These are phyloP conservation scores for Pao palembangensis DNA, from an alignment of 2,113 vertebrate species.

Conservation along the genomic window DNA sequence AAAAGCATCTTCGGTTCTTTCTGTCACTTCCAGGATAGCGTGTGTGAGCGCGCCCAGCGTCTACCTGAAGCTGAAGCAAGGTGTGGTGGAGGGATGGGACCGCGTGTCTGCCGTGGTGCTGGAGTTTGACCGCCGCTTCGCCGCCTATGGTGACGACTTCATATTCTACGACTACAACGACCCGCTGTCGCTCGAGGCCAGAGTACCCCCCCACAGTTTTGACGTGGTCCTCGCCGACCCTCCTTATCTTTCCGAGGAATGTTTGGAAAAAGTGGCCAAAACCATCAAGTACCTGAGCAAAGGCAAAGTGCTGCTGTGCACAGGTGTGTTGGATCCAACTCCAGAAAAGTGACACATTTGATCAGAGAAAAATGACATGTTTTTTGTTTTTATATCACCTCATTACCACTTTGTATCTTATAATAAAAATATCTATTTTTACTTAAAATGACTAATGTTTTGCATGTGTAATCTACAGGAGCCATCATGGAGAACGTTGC, in stretches of 20 bases:
- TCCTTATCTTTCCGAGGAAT: slow-evolving; percentile 91
- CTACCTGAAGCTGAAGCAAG: slow-evolving; percentile 89
- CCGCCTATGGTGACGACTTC: slow-evolving; percentile 87
- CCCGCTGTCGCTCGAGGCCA: slow-evolving; percentile 78
- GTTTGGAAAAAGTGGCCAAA: slow-evolving; percentile 85
- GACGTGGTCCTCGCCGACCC: slow-evolving; percentile 92
- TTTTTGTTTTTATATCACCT: not conserved
- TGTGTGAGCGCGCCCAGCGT: slow-evolving; percentile 90
- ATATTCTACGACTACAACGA: slow-evolving; percentile 90
- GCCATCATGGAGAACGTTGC: slow-evolving; percentile 86
- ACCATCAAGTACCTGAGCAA: slow-evolving; percentile 85
- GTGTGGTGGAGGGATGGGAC: slow-evolving; percentile 31
- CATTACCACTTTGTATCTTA: too few relatives aligned
- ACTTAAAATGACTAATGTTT: not conserved
- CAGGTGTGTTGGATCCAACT: slow-evolving; percentile 70
- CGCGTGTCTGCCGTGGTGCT: slow-evolving; percentile 72
- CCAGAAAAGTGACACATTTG: not conserved
- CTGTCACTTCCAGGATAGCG: slow-evolving; percentile 77
- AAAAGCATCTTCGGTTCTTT: not conserved
- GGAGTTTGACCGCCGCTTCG: slow-evolving; percentile 90
- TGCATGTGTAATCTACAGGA: slow-evolving; percentile 70
- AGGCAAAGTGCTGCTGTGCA: slow-evolving; percentile 91
- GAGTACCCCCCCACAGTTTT: slow-evolving; percentile 78
- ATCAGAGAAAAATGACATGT: not conserved
- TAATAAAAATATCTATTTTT: not conserved